Conservation (phyloP, 2,888 invertebrate species). For the Meiosimyza platycephala region DNA sequence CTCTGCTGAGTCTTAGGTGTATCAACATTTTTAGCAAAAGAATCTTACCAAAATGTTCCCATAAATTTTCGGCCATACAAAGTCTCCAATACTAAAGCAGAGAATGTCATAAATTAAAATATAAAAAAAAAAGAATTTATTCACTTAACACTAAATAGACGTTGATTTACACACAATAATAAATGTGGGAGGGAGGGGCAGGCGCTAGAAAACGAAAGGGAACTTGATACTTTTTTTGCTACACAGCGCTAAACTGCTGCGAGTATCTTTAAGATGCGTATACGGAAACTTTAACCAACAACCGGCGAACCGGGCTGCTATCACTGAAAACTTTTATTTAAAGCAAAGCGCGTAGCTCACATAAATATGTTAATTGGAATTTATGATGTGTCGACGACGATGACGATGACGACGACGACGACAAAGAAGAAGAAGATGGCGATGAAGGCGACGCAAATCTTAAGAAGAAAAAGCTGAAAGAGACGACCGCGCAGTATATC, state of each 20-base stretch:
- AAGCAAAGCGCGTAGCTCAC: slow-evolving; percentile 35
- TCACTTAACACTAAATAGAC: too few species aligned
- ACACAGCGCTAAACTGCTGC: neutral
- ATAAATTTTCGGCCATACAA: too few species aligned
- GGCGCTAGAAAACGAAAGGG: neutral
- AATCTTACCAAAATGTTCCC: too few species aligned
- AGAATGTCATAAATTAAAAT: too few species aligned
- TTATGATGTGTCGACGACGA: slow-evolving; percentile 44
- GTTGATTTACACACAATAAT: too few species aligned
- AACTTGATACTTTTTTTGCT: slow-evolving; percentile 17
- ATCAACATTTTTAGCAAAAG: too few species aligned
- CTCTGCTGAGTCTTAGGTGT: too few species aligned
- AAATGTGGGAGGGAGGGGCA: too few species aligned
- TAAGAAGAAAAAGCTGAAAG: neutral
- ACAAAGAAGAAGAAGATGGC: neutral
- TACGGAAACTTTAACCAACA: neutral
- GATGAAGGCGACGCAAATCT: neutral
- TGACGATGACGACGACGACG: slow-evolving; percentile 23
- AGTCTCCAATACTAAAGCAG: too few species aligned
- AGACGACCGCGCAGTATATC: too few species aligned
- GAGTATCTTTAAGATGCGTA: neutral
- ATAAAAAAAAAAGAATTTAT: too few species aligned
- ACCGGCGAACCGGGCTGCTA: neutral
- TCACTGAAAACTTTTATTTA: neutral
- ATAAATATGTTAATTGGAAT: slow-evolving; percentile 48